Base-by-base conservation (phyloP, 2,797 vertebrate species). In the Pelochelys cantorii region DNA sequence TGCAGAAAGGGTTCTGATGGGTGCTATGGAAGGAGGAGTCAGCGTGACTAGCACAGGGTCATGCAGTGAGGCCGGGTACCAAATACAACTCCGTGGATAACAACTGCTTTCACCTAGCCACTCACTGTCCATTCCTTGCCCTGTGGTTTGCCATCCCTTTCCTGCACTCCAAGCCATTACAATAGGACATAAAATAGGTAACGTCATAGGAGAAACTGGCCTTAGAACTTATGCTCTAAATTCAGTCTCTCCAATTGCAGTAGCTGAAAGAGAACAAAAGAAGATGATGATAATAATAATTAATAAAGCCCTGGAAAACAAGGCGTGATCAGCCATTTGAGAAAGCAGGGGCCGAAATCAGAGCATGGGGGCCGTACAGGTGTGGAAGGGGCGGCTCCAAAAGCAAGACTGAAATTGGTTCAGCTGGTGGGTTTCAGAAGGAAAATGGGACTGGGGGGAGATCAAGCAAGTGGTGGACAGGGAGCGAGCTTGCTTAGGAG, bases 191-290 rank as follows among this genome's bases (percentile, higher is more conserved):
- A 97, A 95, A 97, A 97, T 91, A 94, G 88, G 93, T 89, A 91
- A 95, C 84, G 91, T 95, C 57, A 79, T 87, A 89, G 94, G 89
- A 86, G 75, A 95, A 94, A 87, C 91, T 94, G 93, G 96, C 96
- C 95, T 95, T 95, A 95, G 96, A 94, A 71, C 92, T 97, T 88
- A 96, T 98, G 97, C 97, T 90, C 94, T 91, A 95, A 97, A 96
- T 95, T 93, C 90, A 90, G 91, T 94, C 94, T 97, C 93, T 81
- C 93, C 62, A 29, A 95, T 96, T 97, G 97, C 96, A 95, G 80
- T 89, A 98, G 96, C 97, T 97, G 83, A 90, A 98, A 97, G 96
- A 94, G 92, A 96, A 95, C 91, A 95, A 97, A 97, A 97, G 95
- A 97, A 97, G 97, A 96, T 48, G 42, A 48, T 48, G 7, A 48